Conservation (phyloP, 2,888 invertebrate species). For the Synanthedon tipuliformis region DNA sequence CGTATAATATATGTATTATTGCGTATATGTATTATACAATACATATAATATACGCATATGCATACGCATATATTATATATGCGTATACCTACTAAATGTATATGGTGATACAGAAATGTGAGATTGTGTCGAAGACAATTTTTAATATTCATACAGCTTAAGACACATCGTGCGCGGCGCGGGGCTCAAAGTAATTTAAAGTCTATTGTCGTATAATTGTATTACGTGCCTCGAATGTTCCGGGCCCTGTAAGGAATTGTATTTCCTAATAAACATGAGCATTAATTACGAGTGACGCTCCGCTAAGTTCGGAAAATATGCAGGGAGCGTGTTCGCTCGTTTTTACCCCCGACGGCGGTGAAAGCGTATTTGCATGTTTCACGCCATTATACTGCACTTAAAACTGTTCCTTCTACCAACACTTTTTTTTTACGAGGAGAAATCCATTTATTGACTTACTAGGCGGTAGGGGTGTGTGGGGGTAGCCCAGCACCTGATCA, state of each 20-base stretch:
- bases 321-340: slow-evolving; percentile 5
- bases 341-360: background rate
- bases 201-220: slow-evolving; percentile 45
- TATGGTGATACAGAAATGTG: background rate
- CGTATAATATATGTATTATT: too few species aligned
- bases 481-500: too few species aligned
- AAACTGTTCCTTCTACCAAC: too few species aligned
- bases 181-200: slow-evolving; percentile 31
- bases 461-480: too few species aligned
- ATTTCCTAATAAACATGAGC: slow-evolving; percentile 35
- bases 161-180: slow-evolving; percentile 32
- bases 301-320: slow-evolving; percentile 12
- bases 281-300: slow-evolving; percentile 16
- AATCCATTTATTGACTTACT: too few species aligned
- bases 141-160: slow-evolving; percentile 38
- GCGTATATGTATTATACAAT: too few species aligned
- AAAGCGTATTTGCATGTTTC: background rate
- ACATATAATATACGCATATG: too few species aligned
- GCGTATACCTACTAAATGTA: too few species aligned
- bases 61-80: too few species aligned
- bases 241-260: slow-evolving; percentile 24
- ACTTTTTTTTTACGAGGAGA: too few species aligned
- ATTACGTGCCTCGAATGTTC: slow-evolving; percentile 36
- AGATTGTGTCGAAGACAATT: slow-evolving; percentile 7
- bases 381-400: background rate